Evolutionary conservation across 2,113 vertebrate genomes (phyloP).

Genomic region (Perognathus longimembris): DNA sequence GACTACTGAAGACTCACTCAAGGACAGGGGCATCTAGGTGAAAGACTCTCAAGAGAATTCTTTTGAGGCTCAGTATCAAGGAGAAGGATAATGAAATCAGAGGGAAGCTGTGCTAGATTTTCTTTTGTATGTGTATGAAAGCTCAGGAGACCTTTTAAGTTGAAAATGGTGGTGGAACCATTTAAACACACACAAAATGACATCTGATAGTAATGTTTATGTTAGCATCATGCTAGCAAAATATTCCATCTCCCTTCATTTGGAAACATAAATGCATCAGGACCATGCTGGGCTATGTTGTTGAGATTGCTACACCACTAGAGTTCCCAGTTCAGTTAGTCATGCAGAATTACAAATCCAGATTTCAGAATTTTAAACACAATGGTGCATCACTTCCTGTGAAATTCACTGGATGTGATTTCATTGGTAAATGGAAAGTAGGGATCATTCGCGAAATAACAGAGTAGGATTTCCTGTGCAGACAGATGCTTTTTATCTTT

Average conservation of each 20-base stretch:
- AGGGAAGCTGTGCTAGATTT: neutral
- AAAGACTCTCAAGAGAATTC: neutral
- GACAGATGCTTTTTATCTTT: constrained; percentile 76
- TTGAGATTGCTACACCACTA: constrained; percentile 26
- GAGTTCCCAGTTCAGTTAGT: constrained; percentile 20
- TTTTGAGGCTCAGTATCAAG: neutral
- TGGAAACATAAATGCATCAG: neutral
- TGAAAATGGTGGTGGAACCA: neutral
- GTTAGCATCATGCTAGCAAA: neutral
- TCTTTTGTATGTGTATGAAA: neutral
- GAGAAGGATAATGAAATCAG: neutral
- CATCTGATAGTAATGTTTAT: constrained; percentile 16
- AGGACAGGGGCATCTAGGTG: neutral
- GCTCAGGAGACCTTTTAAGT: neutral
- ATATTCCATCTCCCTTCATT: constrained; percentile 25
- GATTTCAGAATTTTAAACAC: constrained; percentile 54
- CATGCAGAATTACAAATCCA: neutral
- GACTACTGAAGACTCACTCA: neutral
- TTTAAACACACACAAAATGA: constrained; percentile 11
- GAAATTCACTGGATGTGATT: constrained; percentile 23
- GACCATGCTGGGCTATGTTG: neutral
- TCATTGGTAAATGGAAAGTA: constrained; percentile 67
- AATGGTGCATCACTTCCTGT: constrained; percentile 21
- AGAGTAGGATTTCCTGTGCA: constrained; percentile 77
- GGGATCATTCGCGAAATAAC: constrained; percentile 70